phyloP scores from a whole-genome alignment of 1,140 invertebrate species.

The Bombus superbus region DNA sequence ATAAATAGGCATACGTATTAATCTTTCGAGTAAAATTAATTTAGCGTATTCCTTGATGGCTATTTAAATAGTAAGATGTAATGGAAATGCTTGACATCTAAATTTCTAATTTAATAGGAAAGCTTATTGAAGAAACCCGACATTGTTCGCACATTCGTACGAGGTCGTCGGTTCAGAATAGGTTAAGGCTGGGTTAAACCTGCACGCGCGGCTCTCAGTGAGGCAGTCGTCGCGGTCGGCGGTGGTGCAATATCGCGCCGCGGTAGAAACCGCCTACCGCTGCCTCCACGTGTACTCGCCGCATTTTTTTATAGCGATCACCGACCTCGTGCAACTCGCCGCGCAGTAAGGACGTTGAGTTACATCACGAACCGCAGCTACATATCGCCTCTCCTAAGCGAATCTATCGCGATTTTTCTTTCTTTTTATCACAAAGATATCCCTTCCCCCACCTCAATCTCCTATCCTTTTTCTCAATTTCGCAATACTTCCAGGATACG shows the following conservation, averaged over 20 bases:
- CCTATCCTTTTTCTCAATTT: neutral
- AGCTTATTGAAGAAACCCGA: conserved; percentile 10
- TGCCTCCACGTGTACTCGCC: conserved; percentile 80
- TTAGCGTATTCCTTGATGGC: neutral
- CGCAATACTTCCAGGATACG: neutral
- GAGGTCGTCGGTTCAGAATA: conserved; percentile 47
- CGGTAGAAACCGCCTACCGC: conserved; percentile 73
- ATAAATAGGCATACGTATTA: neutral
- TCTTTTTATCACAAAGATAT: neutral
- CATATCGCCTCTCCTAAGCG: conserved; percentile 27
- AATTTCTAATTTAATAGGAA: neutral
- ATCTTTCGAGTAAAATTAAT: neutral
- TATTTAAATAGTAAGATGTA: no score
- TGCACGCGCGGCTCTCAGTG: conserved; percentile 66
- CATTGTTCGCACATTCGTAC: conserved; percentile 26
- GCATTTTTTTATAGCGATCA: conserved; percentile 83
- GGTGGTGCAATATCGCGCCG: conserved; percentile 45
- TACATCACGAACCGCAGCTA: conserved; percentile 74
- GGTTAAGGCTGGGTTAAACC: conserved; percentile 54
- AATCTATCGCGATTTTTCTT: conserved; percentile 33
- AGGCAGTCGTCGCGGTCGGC: conserved; percentile 71
- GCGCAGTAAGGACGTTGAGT: conserved; percentile 81
- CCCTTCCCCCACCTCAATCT: neutral
- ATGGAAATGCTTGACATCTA: neutral
- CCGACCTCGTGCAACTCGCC: conserved; percentile 82